Conservation (phyloP, 2,888 invertebrate species). For the Ophion costatus region DNA sequence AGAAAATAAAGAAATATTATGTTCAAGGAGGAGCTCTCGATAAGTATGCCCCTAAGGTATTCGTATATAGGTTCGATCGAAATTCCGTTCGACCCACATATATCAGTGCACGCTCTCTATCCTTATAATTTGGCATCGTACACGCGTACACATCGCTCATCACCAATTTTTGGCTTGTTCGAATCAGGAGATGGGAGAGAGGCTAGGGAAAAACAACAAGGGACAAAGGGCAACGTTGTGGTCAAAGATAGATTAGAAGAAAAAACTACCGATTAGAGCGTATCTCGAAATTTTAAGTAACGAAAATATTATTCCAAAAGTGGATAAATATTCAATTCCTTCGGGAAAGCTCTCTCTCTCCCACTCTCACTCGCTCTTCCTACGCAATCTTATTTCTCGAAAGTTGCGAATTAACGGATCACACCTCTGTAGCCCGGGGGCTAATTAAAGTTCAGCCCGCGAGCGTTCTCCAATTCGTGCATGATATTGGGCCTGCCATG, state of each 20-base stretch:
- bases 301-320: background rate
- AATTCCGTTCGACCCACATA: constrained; percentile 71
- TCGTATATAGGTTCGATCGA: constrained; percentile 34
- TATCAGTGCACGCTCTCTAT: constrained; percentile 79
- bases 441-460: constrained; percentile 78
- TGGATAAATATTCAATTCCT: background rate
- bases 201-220: background rate
- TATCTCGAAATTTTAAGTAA: background rate
- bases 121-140: constrained; percentile 78
- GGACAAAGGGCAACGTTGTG: background rate
- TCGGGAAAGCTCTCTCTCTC: background rate
- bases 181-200: constrained; percentile 22
- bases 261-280: background rate
- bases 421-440: constrained; percentile 68
- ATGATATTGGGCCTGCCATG: background rate
- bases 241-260: background rate
- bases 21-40: background rate
- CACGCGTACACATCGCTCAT: constrained; percentile 65
- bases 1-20: background rate
- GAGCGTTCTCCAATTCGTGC: constrained; percentile 58
- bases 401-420: constrained; percentile 80
- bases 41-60: constrained; percentile 13
- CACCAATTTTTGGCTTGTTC: constrained; percentile 67
- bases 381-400: constrained; percentile 7
- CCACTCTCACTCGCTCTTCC: background rate